Evolutionary conservation across 1,140 invertebrate genomes (phyloP).

Genomic region (Venustaconcha ellipsiformis): DNA sequence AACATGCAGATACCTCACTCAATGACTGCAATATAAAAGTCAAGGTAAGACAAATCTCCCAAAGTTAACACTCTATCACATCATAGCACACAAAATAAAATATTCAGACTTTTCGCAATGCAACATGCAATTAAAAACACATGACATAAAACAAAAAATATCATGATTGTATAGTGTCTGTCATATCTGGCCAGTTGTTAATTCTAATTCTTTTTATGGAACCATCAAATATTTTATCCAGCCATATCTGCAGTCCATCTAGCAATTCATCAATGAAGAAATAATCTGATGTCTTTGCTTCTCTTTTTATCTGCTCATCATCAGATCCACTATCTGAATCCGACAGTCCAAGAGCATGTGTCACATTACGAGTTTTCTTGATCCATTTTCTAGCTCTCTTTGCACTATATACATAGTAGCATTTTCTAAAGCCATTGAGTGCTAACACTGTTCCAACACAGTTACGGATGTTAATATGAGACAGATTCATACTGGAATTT

Average conservation of each 20-base stretch:
- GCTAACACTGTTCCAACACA: constrained; percentile 97
- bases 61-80: too few species aligned
- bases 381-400: constrained; percentile 72
- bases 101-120: too few species aligned
- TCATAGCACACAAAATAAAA: too few species aligned
- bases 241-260: constrained; percentile 94
- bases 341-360: constrained; percentile 35
- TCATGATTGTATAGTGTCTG: not conserved
- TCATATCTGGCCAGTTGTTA: constrained; percentile 89
- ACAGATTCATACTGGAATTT: constrained; percentile 78
- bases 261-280: constrained; percentile 81
- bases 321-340: constrained; percentile 44
- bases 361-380: constrained; percentile 27
- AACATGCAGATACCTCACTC: too few species aligned
- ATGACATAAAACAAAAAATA: too few species aligned
- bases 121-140: too few species aligned
- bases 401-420: constrained; percentile 99
- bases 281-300: constrained; percentile 40
- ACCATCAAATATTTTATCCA: constrained; percentile 96
- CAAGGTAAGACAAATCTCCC: too few species aligned
- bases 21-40: too few species aligned
- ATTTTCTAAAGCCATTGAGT: constrained; percentile 94
- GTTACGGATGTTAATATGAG: constrained; percentile 92
- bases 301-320: constrained; percentile 20
- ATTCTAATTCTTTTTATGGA: constrained; percentile 94